Percentiles rank a stretch among this genome's conserved stretches.
phyloP scores from a whole-genome alignment of 2,797 vertebrate species.

The Dipus sagitta region DNA sequence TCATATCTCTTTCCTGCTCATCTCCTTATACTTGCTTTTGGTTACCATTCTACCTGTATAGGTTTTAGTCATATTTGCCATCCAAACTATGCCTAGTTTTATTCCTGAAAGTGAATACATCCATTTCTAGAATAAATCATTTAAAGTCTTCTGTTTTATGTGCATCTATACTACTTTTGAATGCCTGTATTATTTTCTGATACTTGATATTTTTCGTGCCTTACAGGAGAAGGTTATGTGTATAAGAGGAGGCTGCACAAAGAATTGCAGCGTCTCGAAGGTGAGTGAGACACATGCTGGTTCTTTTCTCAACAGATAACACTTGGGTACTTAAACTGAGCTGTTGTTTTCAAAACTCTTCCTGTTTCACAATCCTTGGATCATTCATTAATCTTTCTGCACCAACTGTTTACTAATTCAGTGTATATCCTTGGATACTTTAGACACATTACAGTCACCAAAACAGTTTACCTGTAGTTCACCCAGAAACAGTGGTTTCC shows the following conservation, averaged over 20 bases:
- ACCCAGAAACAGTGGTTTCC: not conserved
- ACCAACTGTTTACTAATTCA: not conserved
- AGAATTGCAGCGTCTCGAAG: conserved; percentile 12
- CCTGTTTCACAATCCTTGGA: not conserved
- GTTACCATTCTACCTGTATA: no score
- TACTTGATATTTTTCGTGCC: conserved; percentile 18
- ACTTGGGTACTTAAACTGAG: not conserved
- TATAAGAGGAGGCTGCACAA: conserved; percentile 64
- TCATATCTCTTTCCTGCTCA: no score
- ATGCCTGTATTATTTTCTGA: not conserved
- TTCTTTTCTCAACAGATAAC: not conserved
- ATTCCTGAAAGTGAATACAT: conserved; percentile 30
- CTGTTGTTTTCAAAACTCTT: not conserved
- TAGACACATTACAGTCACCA: not conserved
- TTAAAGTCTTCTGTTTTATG: not conserved
- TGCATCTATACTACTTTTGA: conserved; percentile 12
- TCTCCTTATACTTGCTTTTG: no score
- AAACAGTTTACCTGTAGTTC: conserved; percentile 5
- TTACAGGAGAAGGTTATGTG: conserved; percentile 47
- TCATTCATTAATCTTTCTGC: not conserved
- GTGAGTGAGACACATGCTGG: conserved; percentile 29
- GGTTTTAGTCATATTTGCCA: no score
- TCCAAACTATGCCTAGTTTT: not conserved
- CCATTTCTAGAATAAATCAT: not conserved
- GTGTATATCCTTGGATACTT: conserved; percentile 3